phyloP scores from a whole-genome alignment of 92 coral and sea anemone genomes.

The Palythoa caribaeorum region DNA sequence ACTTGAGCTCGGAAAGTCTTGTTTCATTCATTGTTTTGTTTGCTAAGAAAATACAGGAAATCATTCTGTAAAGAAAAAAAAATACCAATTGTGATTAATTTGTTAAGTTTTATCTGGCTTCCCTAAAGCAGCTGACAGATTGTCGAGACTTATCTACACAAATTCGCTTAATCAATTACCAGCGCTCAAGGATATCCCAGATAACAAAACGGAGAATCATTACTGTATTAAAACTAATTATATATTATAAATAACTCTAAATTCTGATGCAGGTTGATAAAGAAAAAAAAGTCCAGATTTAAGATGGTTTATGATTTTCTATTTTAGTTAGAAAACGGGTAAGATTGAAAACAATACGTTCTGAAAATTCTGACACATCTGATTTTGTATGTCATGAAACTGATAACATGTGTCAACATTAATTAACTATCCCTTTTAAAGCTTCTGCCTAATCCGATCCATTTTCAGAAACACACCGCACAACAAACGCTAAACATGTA shows the following conservation, averaged over 20 bases:
- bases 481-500: no score
- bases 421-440: no score
- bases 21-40: neutral
- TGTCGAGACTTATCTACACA: neutral
- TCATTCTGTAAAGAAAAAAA: neutral
- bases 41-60: neutral
- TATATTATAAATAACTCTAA: neutral
- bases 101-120: neutral
- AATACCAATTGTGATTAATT: neutral
- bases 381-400: neutral
- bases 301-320: neutral
- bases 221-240: neutral
- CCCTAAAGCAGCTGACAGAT: neutral
- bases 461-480: no score
- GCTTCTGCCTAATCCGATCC: no score
- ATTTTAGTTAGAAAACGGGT: neutral
- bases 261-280: neutral
- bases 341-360: neutral
- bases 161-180: neutral
- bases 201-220: neutral
- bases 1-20: neutral
- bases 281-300: neutral
- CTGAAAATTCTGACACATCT: neutral
- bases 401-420: no score
- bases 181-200: neutral